Evolutionary conservation across 2,797 vertebrate genomes (phyloP), one percentile per base, ranked within the genome.

Genomic region (Neosalanx taihuensis): DNA sequence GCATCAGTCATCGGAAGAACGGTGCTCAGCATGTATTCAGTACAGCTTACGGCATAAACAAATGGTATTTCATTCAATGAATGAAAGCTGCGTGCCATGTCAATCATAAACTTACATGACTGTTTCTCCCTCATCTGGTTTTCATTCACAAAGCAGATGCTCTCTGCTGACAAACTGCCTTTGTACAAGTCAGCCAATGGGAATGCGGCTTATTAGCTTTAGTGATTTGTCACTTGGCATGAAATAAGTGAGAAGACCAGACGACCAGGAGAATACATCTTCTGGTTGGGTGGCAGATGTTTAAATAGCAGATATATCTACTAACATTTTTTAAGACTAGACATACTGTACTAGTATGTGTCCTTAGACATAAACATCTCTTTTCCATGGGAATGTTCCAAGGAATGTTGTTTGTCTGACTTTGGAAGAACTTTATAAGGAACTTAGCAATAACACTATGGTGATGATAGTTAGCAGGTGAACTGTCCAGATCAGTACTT

Each of bases 101-200:
- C 82, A 83, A 53, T 89, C 83, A 86, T 78, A 84, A 67, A 18
- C 66, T 61, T 69, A 81, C 71, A 75, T 64, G 41, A 46, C 10
- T 63, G 72, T 71, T 64, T 69, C 61, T 41, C 61, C 59, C 74
- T 84, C 72, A 76, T 82, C 84, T 73, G 49, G 46, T 79, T 83
- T 87, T 85, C 78, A 86, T 86, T 79, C 72, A 33, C 69, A 76
- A 76, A 89, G 76, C 86, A 87, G 81, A 87, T 82, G 84, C 63
- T 33, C 66, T 53, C 66, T 72, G 56, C 67, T 49, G 72, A 60
- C 61, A 49, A 60, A 37, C 37, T 29, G 60, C 46, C 61, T 69
- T 64, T 63, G 63, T 56, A 59, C 64, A 12, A 13, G 26, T 62
- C 69, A 59, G 23, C 18, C 12, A 31, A 59, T 30, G 41, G 71